Conservation (phyloP, 2,113 vertebrate species). For the Tragelaphus strepsiceros region DNA sequence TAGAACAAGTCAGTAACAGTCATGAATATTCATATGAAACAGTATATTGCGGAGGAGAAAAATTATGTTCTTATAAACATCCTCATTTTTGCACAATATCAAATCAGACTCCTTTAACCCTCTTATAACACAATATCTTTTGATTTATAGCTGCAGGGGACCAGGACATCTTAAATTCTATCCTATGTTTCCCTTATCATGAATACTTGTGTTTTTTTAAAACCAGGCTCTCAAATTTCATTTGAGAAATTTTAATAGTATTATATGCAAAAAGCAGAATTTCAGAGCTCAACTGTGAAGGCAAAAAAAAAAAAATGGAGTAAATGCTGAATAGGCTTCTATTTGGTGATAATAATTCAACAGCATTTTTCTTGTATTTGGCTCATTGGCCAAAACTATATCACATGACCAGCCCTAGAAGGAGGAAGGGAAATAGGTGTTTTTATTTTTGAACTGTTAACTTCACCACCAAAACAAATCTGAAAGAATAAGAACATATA, state of each 20-base stretch:
- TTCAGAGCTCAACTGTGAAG: neutral
- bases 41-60: neutral
- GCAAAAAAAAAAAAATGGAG: neutral
- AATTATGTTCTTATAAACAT: neutral
- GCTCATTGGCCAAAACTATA: neutral
- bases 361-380: neutral
- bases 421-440: neutral
- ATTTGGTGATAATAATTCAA: neutral
- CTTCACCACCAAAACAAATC: neutral
- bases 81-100: neutral
- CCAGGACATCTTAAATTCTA: neutral
- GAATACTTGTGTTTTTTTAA: neutral
- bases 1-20: neutral
- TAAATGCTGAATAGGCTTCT: neutral
- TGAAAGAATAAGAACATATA: neutral
- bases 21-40: constrained; percentile 50
- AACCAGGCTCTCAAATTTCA: neutral
- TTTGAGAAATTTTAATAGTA: neutral
- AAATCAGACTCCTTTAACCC: neutral
- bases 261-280: neutral
- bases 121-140: constrained; percentile 12
- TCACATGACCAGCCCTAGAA: too few species aligned
- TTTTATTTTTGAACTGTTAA: neutral
- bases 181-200: constrained; percentile 2
- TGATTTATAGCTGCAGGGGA: constrained; percentile 13